phyloP scores from a whole-genome alignment of 2,113 vertebrate genomes.

The Neolamprologus longior region DNA sequence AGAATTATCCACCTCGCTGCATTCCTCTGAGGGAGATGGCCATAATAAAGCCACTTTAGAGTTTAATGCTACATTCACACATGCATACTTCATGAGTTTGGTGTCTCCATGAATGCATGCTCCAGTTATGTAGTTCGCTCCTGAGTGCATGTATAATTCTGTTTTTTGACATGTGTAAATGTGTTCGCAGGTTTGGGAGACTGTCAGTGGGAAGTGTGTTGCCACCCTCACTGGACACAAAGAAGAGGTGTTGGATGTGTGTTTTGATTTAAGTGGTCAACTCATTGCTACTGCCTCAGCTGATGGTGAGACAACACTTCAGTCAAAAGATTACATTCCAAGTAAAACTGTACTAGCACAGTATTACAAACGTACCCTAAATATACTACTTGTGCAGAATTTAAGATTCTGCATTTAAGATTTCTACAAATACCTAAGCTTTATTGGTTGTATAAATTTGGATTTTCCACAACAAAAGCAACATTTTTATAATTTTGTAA shows the following conservation, averaged over 20 bases:
- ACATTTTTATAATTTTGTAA: not conserved
- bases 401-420: not conserved
- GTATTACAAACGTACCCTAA: not conserved
- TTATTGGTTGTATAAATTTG: not conserved
- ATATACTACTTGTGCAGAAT: not conserved
- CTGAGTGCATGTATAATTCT: not conserved
- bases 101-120: not conserved
- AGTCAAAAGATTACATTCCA: not conserved
- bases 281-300: conserved; percentile 85
- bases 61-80: not conserved
- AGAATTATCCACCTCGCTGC: conserved; percentile 22
- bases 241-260: conserved; percentile 87
- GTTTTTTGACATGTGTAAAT: not conserved
- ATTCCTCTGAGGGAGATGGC: not conserved
- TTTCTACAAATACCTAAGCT: not conserved
- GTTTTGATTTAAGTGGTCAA: conserved; percentile 88
- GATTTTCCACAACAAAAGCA: not conserved
- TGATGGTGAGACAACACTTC: conserved; percentile 74
- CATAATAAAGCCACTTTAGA: not conserved
- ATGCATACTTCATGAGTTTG: not conserved
- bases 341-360: not conserved
- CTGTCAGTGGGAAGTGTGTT: conserved; percentile 73
- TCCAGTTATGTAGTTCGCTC: not conserved
- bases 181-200: conserved; percentile 81
- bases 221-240: conserved; percentile 81